Evolutionary conservation across 2,113 vertebrate genomes (phyloP).

Genomic region (Hyperoodon ampullatus): DNA sequence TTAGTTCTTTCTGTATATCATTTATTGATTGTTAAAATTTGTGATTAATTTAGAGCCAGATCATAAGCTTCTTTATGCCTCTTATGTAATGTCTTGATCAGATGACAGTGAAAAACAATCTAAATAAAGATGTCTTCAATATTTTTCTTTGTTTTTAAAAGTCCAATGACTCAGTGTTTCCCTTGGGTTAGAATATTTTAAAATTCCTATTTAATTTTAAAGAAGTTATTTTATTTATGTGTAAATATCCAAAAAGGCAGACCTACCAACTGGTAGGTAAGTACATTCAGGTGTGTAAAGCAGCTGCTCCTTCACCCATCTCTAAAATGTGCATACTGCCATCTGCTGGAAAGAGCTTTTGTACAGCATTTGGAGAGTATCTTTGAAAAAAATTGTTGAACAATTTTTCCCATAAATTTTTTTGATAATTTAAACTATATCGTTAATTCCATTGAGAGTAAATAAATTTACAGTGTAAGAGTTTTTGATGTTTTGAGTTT

Average conservation of each 20-base stretch:
- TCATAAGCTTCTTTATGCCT: neutral
- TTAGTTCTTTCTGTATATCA: neutral
- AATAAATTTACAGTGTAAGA: neutral
- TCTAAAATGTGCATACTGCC: constrained; percentile 38
- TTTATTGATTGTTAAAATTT: constrained; percentile 7
- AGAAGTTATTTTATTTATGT: constrained; percentile 31
- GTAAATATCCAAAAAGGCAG: constrained; percentile 22
- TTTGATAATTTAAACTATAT: neutral
- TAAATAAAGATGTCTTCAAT: neutral
- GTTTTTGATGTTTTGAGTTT: no score
- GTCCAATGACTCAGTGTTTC: constrained; percentile 3
- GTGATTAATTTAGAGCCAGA: neutral
- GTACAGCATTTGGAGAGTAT: neutral
- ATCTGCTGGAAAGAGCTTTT: constrained; percentile 60
- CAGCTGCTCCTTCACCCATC: fast-evolving
- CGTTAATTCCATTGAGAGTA: neutral
- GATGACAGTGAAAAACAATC: neutral
- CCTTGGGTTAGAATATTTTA: neutral
- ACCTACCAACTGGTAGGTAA: neutral
- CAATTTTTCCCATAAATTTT: neutral
- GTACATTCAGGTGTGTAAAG: neutral
- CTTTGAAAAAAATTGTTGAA: neutral
- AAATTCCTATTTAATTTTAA: constrained; percentile 24
- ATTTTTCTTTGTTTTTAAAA: constrained; percentile 52
- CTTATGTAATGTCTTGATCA: neutral